Base-by-base conservation (phyloP, 1,140 invertebrate species). In the Zaprionus lachaisei region DNA sequence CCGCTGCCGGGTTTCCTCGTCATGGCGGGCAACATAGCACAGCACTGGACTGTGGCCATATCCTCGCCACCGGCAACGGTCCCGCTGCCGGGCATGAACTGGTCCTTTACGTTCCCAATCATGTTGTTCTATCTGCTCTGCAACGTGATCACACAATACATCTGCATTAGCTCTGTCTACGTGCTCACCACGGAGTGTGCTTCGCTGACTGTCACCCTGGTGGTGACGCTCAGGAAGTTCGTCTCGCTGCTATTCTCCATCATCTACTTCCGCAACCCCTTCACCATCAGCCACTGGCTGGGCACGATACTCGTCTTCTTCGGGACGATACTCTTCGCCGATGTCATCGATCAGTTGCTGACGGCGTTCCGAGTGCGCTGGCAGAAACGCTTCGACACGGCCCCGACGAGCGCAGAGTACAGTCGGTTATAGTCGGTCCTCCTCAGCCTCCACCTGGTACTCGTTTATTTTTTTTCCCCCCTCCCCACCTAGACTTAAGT, bases 151-250 rank as follows among this genome's bases (percentile, higher is more conserved):
- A 98, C 98, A 9, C 98, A 99, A 95, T 99, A 98, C 94, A 91
- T 99, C 55, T 99, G 99, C 92, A 99, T 99, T 67, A 96, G 96
- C 84, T 97, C 98, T 12, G 99, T 99, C 2, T 99, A 99, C 91
- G 95, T 96, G 17, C 94, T 99, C 83, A 99, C 98, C 2, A 97
- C 98, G 0, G 97, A 99, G 92, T 99, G 98, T 91, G 95, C 97
- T 9, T 99, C 98, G 0, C 92, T 99, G 14, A 98, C 98, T 0
- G 98, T 99, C 0, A 99, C 98, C 0, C 93, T 99, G 66, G 97
- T 99, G 3, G 96, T 99, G 14, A 99, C 99, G 1, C 93, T 99
- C 56, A 94, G 99, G 37, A 99, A 99, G 93, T 99, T 99, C 92
- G 94, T 98, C 5, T 99, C 98, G 11, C 94, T 99, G 49, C 93